These are phyloP conservation scores for Oncopeltus fasciatus DNA, from an alignment of 1,140 invertebrate genomes.

Conservation along the genomic window DNA sequence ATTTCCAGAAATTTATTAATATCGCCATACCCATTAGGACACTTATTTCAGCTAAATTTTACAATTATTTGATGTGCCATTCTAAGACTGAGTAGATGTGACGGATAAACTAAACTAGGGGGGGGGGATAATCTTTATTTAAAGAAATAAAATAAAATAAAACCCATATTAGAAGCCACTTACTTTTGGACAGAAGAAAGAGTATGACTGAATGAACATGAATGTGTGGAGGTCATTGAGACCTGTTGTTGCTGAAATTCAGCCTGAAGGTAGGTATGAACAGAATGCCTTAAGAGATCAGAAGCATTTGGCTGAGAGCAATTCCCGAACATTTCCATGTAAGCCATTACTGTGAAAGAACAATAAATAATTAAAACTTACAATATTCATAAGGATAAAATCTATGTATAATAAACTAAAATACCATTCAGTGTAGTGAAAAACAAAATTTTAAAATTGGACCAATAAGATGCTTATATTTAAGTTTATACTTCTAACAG, in stretches of 20 bases:
- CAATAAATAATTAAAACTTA: constrained; percentile 9
- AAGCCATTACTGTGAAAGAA: constrained; percentile 66
- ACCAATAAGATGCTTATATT: too few species aligned
- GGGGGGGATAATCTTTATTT: too few species aligned
- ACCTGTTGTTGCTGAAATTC: constrained; percentile 49
- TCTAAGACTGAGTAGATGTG: too few species aligned
- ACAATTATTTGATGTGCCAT: too few species aligned
- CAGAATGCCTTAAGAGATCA: constrained; percentile 66
- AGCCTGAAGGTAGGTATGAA: constrained; percentile 56
- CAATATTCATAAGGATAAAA: background rate
- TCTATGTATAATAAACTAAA: too few species aligned
- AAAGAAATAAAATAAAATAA: background rate
- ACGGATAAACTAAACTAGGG: too few species aligned
- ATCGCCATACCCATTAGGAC: too few species aligned
- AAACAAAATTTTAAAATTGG: too few species aligned
- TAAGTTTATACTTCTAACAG: too few species aligned
- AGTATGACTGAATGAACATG: constrained; percentile 35
- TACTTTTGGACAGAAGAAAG: background rate
- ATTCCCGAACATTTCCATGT: constrained; percentile 88
- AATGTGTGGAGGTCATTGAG: constrained; percentile 40
- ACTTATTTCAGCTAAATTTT: too few species aligned
- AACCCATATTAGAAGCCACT: background rate
- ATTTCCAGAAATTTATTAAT: too few species aligned
- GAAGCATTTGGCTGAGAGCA: constrained; percentile 58
- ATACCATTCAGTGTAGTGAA: too few species aligned